Conservation (phyloP, 2,888 invertebrate species). For the Drepana falcataria region DNA sequence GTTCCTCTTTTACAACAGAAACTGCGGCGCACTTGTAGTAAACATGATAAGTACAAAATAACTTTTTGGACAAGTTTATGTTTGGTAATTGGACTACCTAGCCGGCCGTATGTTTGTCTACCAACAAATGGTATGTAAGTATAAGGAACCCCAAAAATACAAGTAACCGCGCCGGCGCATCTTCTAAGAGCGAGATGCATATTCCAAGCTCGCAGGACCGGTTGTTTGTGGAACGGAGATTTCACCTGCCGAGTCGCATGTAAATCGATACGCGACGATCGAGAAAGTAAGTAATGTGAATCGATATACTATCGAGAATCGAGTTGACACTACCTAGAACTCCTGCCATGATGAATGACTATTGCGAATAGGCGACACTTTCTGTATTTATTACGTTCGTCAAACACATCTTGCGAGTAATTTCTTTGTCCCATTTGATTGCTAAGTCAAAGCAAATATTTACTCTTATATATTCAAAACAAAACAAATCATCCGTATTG, state of each 20-base stretch:
- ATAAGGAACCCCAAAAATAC: slow-evolving; percentile 11
- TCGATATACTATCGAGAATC: slow-evolving; percentile 23
- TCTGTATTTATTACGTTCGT: slow-evolving; percentile 19
- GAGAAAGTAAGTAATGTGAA: slow-evolving; percentile 42
- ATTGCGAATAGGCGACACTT: slow-evolving; percentile 7
- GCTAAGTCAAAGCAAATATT: background rate
- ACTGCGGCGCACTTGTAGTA: no score
- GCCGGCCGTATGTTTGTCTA: no score
- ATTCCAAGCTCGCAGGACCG: slow-evolving; percentile 38
- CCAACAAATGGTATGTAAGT: no score
- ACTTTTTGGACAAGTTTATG: no score
- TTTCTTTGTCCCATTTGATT: slow-evolving; percentile 11
- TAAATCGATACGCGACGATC: slow-evolving; percentile 31
- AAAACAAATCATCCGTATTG: no score
- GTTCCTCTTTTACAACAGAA: no score
- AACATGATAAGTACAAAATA: no score
- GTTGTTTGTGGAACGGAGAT: slow-evolving; percentile 58
- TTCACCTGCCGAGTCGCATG: slow-evolving; percentile 50
- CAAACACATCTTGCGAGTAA: slow-evolving; percentile 19
- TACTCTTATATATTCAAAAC: no score
- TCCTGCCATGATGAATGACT: slow-evolving; percentile 13
- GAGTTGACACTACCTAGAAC: slow-evolving; percentile 6
- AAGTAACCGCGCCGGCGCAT: slow-evolving; percentile 25
- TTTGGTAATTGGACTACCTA: no score
- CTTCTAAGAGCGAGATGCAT: slow-evolving; percentile 29